Evolutionary conservation across 1,140 invertebrate species (phyloP).

Genomic region (Trichogramma pretiosum): DNA sequence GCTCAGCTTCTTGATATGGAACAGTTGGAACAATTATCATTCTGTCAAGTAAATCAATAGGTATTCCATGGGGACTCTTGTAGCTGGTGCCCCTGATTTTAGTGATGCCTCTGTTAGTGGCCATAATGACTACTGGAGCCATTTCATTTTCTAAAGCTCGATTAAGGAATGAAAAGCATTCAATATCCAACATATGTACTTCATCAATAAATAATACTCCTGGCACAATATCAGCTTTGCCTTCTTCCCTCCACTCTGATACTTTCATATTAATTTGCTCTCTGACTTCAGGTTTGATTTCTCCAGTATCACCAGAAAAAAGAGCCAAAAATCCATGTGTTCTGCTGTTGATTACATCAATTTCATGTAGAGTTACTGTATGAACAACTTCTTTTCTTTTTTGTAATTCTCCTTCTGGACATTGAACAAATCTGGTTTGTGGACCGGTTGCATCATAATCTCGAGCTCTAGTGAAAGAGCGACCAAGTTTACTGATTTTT

Average conservation of each 20-base stretch:
- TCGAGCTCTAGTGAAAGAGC: conserved; percentile 89
- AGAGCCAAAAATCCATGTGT: conserved; percentile 95
- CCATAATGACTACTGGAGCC: conserved; percentile 96
- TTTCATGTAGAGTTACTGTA: conserved; percentile 96
- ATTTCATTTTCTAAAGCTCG: conserved; percentile 94
- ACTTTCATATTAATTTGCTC: conserved; percentile 98
- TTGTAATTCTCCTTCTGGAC: conserved; percentile 96
- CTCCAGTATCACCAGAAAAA: conserved; percentile 97
- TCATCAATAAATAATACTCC: conserved; percentile 91
- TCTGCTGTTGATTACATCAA: conserved; percentile 95
- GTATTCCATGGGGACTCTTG: conserved; percentile 90
- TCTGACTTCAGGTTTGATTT: conserved; percentile 95
- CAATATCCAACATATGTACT: conserved; percentile 96
- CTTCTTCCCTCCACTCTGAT: conserved; percentile 97
- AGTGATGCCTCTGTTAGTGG: conserved; percentile 94
- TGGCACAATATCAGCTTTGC: conserved; percentile 96
- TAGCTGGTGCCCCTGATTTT: conserved; percentile 92
- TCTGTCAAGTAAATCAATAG: conserved; percentile 90
- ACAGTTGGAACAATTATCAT: conserved; percentile 89
- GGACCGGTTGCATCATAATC: conserved; percentile 97
- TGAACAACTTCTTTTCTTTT: conserved; percentile 99
- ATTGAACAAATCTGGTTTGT: conserved; percentile 92
- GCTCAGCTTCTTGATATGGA: conserved; percentile 82
- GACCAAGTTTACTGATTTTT: conserved; percentile 88
- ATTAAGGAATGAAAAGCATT: conserved; percentile 97